Conservation (phyloP, 1,140 invertebrate genomes). For the Psix sp. region DNA sequence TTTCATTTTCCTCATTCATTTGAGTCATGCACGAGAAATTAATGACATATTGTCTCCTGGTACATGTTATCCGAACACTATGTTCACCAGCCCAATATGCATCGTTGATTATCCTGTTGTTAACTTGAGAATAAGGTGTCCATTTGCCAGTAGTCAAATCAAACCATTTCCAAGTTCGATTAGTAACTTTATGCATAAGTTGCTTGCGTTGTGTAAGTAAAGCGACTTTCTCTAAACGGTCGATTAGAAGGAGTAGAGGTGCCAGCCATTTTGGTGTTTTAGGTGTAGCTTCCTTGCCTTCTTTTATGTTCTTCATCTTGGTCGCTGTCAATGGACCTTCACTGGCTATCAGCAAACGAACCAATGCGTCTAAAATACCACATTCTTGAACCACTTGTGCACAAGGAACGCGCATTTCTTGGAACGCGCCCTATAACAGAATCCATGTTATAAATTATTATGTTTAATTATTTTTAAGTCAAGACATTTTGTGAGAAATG, state of each 20-base stretch:
- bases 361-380: conserved; percentile 78
- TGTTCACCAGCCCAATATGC: conserved; percentile 88
- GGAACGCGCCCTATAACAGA: conserved; percentile 72
- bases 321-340: conserved; percentile 71
- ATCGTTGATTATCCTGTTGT: conserved; percentile 90
- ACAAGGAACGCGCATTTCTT: conserved; percentile 84
- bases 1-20: conserved; percentile 89
- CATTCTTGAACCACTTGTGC: conserved; percentile 79
- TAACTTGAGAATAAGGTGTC: conserved; percentile 85
- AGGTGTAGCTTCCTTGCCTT: conserved; percentile 65
- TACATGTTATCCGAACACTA: conserved; percentile 84
- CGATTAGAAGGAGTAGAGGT: conserved; percentile 86
- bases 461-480: no score
- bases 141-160: conserved; percentile 89
- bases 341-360: conserved; percentile 76
- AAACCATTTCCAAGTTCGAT: conserved; percentile 90
- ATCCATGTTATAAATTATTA: not conserved
- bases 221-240: conserved; percentile 89
- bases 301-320: conserved; percentile 64
- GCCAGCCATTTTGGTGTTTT: conserved; percentile 89
- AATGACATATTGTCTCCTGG: conserved; percentile 86
- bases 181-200: conserved; percentile 81
- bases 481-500: no score
- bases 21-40: conserved; percentile 91
- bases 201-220: conserved; percentile 84